These are phyloP conservation scores for Oikopleura albicans DNA, from an alignment of 23 tunicate genomes.

Conservation along the genomic window DNA sequence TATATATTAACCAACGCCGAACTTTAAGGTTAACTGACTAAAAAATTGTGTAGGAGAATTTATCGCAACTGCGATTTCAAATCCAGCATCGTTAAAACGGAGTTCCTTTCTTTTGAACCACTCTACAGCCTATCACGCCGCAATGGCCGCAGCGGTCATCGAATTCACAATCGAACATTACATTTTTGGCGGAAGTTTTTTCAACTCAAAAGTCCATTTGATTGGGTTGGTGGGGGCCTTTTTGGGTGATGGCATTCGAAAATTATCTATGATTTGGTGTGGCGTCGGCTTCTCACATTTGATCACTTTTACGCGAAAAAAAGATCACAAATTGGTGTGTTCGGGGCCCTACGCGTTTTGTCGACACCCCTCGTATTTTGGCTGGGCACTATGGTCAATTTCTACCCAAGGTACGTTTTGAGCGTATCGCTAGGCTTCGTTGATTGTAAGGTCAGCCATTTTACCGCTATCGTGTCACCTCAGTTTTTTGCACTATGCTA, in stretches of 20 bases:
- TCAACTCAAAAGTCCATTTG: not conserved
- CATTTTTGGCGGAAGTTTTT: slow-evolving; percentile 30
- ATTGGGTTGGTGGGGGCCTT: slow-evolving; percentile 34
- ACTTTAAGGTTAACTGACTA: too few relatives aligned
- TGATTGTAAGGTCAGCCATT: too few relatives aligned
- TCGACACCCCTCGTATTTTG: slow-evolving; percentile 72
- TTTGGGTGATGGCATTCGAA: slow-evolving; percentile 39
- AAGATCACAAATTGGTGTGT: slow-evolving; percentile 44
- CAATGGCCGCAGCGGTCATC: slow-evolving; percentile 27
- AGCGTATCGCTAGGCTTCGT: too few relatives aligned
- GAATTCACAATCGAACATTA: slow-evolving; percentile 31
- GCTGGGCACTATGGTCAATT: slow-evolving; percentile 85
- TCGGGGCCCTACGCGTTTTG: slow-evolving; percentile 51
- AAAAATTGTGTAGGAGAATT: too few relatives aligned
- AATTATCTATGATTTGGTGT: slow-evolving; percentile 16
- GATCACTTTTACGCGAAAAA: slow-evolving; percentile 28
- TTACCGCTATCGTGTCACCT: too few relatives aligned
- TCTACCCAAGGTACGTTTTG: slow-evolving; percentile 38
- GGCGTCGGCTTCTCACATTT: slow-evolving; percentile 55
- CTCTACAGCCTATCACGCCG: slow-evolving; percentile 48
- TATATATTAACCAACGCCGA: too few relatives aligned
- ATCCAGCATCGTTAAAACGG: slow-evolving; percentile 37
- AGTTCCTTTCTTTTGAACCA: slow-evolving; percentile 66
- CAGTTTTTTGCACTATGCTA: too few relatives aligned
- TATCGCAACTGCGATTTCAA: slow-evolving; percentile 48